These are phyloP conservation scores for Motacilla alba DNA, from an alignment of 2,113 vertebrate genomes.

Conservation along the genomic window DNA sequence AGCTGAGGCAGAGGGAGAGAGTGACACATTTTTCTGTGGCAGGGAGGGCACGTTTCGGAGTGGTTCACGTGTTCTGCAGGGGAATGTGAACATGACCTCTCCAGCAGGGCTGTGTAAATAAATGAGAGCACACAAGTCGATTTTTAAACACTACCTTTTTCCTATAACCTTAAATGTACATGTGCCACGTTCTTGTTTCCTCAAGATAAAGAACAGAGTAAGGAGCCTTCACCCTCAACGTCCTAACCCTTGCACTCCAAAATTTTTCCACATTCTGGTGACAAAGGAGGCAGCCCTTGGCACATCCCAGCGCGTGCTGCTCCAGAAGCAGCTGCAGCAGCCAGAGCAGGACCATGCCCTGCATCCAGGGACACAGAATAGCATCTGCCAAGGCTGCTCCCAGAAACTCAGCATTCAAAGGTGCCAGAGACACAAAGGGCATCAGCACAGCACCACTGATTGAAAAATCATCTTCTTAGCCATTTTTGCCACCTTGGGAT, in stretches of 20 bases:
- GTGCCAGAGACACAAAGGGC: neutral
- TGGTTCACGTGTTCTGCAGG: neutral
- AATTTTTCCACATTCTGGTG: neutral
- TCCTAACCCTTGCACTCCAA: neutral
- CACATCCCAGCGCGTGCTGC: neutral
- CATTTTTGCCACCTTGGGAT: neutral
- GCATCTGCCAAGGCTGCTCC: neutral
- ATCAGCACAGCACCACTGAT: accelerated
- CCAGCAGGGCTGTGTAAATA: neutral
- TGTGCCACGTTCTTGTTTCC: neutral
- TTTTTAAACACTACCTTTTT: slow-evolving; percentile 6
- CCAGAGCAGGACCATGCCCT: neutral
- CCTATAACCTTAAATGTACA: neutral
- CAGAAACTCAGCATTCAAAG: neutral
- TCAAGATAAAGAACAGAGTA: neutral
- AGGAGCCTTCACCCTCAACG: neutral
- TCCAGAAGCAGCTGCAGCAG: neutral
- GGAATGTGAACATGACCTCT: neutral
- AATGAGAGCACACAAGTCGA: neutral
- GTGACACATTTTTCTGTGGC: neutral
- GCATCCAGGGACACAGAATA: neutral
- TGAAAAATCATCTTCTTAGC: neutral
- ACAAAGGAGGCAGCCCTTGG: neutral
- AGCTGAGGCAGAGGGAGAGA: neutral
- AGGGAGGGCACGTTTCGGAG: neutral